These are phyloP conservation scores for Danio jaintianensis DNA, from an alignment of 2,797 vertebrate species.

Conservation along the genomic window DNA sequence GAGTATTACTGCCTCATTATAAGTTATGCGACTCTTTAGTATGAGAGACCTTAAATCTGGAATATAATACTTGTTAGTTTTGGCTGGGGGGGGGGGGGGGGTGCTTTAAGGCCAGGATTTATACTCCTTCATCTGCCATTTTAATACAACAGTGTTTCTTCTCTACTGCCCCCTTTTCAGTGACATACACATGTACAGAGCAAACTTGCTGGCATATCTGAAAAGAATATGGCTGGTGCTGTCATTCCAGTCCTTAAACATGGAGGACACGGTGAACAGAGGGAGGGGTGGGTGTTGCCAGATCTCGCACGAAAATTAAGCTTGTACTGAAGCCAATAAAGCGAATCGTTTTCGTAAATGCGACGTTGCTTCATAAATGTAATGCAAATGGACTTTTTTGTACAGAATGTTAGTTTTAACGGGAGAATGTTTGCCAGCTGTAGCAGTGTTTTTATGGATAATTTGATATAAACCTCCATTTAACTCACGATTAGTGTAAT, in stretches of 20 bases:
- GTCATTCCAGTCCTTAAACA: slow-evolving; percentile 67
- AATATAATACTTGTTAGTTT: too few relatives aligned
- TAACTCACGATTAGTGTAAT: too few relatives aligned
- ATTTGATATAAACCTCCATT: too few relatives aligned
- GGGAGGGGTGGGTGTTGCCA: slow-evolving; percentile 35
- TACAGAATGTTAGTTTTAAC: too few relatives aligned
- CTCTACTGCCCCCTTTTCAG: background rate
- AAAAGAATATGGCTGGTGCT: slow-evolving; percentile 78
- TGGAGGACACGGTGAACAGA: slow-evolving; percentile 66
- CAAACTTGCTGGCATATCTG: slow-evolving; percentile 45
- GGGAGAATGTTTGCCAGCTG: too few relatives aligned
- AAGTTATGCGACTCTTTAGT: too few relatives aligned
- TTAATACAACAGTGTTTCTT: too few relatives aligned
- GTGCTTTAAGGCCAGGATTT: background rate
- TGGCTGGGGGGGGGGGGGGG: background rate
- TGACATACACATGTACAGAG: background rate
- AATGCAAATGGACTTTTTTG: too few relatives aligned
- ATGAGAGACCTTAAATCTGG: background rate
- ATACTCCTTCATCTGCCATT: rapidly evolving
- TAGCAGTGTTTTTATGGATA: too few relatives aligned
- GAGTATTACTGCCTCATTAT: background rate
- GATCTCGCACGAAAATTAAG: background rate
- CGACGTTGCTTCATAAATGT: too few relatives aligned
- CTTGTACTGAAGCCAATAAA: background rate
- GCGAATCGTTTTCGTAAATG: background rate